phyloP scores from a whole-genome alignment of 35 echinoderm and acorn worm genomes.

The Nesometra sesokonis region DNA sequence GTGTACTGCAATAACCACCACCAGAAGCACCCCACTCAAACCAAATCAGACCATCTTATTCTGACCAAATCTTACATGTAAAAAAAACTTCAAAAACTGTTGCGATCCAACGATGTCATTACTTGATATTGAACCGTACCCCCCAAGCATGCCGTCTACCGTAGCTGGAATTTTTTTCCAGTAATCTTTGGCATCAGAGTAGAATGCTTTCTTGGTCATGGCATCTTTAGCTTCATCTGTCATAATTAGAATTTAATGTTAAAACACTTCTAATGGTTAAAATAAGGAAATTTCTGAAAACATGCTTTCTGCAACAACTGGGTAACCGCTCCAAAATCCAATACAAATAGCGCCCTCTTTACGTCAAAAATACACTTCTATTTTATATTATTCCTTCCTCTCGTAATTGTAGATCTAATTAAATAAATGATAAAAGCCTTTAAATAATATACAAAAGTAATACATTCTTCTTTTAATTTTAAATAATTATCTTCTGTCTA shows the following conservation, averaged over 20 bases:
- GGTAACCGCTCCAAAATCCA: neutral
- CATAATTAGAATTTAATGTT: neutral
- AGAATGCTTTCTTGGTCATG: conserved; percentile 85
- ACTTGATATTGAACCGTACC: conserved; percentile 64
- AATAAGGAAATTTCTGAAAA: no score
- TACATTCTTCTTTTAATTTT: no score
- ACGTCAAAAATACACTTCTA: no score
- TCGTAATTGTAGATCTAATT: no score
- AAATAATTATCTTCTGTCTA: no score
- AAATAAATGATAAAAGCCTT: no score
- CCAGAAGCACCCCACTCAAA: neutral
- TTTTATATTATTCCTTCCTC: no score
- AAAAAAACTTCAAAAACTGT: conserved; percentile 65
- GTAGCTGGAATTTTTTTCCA: conserved; percentile 63
- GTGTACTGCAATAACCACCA: neutral
- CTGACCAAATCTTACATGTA: conserved; percentile 27
- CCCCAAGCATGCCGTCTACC: conserved; percentile 89
- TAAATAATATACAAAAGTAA: no score
- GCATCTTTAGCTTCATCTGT: conserved; percentile 23
- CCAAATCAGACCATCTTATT: neutral
- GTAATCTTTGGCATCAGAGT: conserved; percentile 69
- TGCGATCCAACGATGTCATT: conserved; percentile 61
- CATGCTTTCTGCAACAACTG: no score
- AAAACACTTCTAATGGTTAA: no score
- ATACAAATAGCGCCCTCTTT: neutral